phyloP scores from a whole-genome alignment of 2,797 vertebrate species.

The Crypturellus tataupa region DNA sequence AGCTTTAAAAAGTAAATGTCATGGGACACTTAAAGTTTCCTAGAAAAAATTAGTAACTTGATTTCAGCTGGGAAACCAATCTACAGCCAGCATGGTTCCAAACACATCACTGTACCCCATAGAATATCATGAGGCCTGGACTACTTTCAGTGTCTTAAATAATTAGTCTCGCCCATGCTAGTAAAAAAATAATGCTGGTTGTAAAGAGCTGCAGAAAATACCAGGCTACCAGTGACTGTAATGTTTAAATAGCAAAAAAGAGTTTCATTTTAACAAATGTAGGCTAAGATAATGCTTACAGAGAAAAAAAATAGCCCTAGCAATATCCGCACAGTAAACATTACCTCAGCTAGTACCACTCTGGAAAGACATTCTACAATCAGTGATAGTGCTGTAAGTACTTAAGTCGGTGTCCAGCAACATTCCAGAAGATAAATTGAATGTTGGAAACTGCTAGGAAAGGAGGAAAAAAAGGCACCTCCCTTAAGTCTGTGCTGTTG shows the following conservation, averaged over 20 bases:
- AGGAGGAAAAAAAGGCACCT: neutral
- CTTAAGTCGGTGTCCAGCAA: neutral
- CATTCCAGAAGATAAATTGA: neutral
- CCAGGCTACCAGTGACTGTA: rapidly evolving
- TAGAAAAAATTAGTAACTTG: neutral
- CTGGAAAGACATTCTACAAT: neutral
- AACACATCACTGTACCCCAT: neutral
- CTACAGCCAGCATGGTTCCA: neutral
- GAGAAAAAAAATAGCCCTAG: neutral
- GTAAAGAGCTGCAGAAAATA: neutral
- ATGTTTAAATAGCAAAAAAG: slow-evolving; percentile 2
- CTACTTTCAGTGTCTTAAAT: slow-evolving; percentile 30
- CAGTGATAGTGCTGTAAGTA: neutral
- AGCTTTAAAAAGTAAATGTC: neutral
- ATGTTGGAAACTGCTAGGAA: neutral
- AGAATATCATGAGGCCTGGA: neutral
- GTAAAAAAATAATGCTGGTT: neutral
- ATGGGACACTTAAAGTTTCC: neutral
- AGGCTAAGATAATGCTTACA: slow-evolving; percentile 8
- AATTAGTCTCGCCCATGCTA: neutral
- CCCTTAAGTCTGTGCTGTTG: neutral
- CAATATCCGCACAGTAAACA: neutral
- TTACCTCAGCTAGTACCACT: neutral
- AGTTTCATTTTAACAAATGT: neutral
- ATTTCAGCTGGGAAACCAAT: neutral